phyloP scores from a whole-genome alignment of 2,888 invertebrate species.

The Minunthozetes semirufus region DNA sequence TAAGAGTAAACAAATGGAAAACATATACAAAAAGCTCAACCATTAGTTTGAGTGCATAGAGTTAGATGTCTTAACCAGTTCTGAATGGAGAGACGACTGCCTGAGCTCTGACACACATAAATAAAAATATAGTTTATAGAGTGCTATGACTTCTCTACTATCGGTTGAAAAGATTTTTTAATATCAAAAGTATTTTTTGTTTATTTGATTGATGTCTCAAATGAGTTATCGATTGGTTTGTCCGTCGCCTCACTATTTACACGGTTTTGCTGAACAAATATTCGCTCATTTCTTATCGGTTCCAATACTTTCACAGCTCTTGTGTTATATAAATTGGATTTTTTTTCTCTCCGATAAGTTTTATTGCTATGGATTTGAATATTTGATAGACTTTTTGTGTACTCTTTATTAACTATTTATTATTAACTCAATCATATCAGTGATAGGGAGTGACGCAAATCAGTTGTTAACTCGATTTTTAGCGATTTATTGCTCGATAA shows the following conservation, averaged over 20 bases:
- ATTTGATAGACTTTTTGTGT: not conserved
- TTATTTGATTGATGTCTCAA: too few species aligned
- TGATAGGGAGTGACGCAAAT: not conserved
- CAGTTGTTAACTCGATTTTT: not conserved
- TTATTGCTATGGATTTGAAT: not conserved
- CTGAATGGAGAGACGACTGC: not conserved
- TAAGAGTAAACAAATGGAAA: too few species aligned
- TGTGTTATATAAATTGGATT: not conserved
- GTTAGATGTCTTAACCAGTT: conserved; percentile 11
- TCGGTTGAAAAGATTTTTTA: not conserved
- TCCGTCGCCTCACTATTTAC: too few species aligned
- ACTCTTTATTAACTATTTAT: too few species aligned
- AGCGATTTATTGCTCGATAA: too few species aligned
- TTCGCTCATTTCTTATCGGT: too few species aligned
- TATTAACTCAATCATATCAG: not conserved
- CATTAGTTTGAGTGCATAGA: not conserved
- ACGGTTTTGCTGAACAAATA: too few species aligned
- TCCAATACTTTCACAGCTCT: too few species aligned
- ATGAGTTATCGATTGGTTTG: too few species aligned
- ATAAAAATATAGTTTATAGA: not conserved
- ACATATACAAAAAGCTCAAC: too few species aligned
- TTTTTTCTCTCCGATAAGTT: not conserved
- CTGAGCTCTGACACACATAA: not conserved
- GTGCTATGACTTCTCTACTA: not conserved
- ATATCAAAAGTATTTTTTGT: too few species aligned